Evolutionary conservation across 2,888 invertebrate species (phyloP).

Genomic region (Linhomoeus sp.): DNA sequence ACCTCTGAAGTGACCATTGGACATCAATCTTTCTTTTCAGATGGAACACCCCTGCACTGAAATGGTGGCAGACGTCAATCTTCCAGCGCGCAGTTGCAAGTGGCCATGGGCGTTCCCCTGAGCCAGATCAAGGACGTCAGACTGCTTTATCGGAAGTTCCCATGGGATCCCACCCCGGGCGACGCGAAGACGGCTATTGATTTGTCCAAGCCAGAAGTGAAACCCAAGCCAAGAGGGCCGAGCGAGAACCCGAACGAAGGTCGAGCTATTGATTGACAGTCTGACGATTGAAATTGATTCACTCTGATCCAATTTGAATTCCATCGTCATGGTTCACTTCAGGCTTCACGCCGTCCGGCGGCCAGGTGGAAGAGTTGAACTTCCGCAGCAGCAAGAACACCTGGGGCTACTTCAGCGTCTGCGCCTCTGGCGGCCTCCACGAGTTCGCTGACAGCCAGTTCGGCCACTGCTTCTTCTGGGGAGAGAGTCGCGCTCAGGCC

Average conservation of each 20-base stretch:
- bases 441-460: slow-evolving; percentile 99
- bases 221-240: slow-evolving; percentile 58
- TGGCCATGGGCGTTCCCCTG: slow-evolving; percentile 89
- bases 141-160: slow-evolving; percentile 71
- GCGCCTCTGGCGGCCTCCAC: slow-evolving; percentile 88
- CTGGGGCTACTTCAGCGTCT: slow-evolving; percentile 99
- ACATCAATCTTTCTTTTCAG: too few species aligned
- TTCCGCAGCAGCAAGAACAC: slow-evolving; percentile 97
- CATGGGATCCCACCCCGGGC: slow-evolving; percentile 45
- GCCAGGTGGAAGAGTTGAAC: slow-evolving; percentile 77
- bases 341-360: slow-evolving; percentile 93
- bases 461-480: slow-evolving; percentile 98
- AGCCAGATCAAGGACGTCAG: slow-evolving; percentile 89
- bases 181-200: neutral
- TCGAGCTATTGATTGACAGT: too few species aligned
- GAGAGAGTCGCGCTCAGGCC: slow-evolving; percentile 62
- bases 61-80: slow-evolving; percentile 94
- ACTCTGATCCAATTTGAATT: too few species aligned
- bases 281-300: too few species aligned
- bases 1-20: too few species aligned
- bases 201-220: slow-evolving; percentile 11
- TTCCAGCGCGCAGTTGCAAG: slow-evolving; percentile 96
- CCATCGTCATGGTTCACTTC: too few species aligned
- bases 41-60: slow-evolving; percentile 99
- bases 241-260: slow-evolving; percentile 97